phyloP scores from a whole-genome alignment of 92 coral and sea anemone genomes.

The Epizoanthus rinbou region DNA sequence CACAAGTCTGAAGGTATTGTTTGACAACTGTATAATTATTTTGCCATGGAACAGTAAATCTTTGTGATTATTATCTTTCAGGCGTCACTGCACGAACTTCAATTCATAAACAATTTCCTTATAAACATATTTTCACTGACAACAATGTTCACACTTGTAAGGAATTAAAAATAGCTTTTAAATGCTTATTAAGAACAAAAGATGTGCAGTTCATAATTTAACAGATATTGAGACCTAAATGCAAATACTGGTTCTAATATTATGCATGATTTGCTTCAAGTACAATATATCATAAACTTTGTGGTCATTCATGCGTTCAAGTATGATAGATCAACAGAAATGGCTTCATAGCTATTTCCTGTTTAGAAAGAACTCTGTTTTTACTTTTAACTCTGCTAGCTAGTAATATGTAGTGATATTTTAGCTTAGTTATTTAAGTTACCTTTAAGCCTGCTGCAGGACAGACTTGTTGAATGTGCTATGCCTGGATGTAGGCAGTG shows the following conservation, averaged over 20 bases:
- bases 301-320: conserved; percentile 30
- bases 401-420: not conserved
- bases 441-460: not conserved
- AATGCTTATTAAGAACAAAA: not conserved
- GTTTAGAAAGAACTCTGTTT: not conserved
- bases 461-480: no score
- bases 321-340: not conserved
- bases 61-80: no score
- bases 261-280: not conserved
- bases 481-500: no score
- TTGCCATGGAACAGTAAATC: no score
- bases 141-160: not conserved
- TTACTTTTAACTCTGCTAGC: not conserved
- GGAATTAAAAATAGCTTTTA: not conserved
- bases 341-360: conserved; percentile 36
- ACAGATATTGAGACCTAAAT: no score
- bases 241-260: conserved; percentile 6
- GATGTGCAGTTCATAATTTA: not conserved
- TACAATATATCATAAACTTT: conserved; percentile 7
- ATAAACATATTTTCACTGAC: not conserved
- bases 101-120: no score
- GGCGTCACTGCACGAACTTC: no score
- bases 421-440: not conserved
- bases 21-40: no score
- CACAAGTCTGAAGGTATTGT: conserved; percentile 80